These are phyloP conservation scores for Psittacus erithacus DNA, from an alignment of 2,113 vertebrate species.

Conservation along the genomic window DNA sequence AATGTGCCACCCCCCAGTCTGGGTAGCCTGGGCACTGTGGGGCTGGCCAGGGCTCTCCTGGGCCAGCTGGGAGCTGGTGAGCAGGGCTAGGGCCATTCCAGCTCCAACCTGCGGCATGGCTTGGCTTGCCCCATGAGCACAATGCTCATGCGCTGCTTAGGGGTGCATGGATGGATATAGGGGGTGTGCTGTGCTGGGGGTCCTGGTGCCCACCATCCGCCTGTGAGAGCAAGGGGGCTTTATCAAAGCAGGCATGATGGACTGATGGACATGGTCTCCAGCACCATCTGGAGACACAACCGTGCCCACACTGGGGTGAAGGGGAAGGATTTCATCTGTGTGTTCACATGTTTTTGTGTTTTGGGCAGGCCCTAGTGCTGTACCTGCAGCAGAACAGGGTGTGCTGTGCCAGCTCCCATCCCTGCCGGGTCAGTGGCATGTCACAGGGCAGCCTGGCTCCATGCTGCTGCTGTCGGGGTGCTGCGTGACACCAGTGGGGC, in stretches of 20 bases:
- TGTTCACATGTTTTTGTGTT: neutral
- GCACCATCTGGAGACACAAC: neutral
- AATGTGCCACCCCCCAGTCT: neutral
- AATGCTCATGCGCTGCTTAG: neutral
- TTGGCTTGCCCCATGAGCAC: rapidly evolving
- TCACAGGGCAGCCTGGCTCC: neutral
- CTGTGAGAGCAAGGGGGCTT: neutral
- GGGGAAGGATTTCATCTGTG: neutral
- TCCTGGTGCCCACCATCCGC: neutral
- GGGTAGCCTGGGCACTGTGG: neutral
- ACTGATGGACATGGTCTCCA: neutral
- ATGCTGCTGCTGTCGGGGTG: neutral
- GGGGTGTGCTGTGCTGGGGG: neutral
- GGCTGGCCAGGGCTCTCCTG: neutral
- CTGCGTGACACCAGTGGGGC: rapidly evolving
- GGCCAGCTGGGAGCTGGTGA: neutral
- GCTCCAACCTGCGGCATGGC: rapidly evolving
- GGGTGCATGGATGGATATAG: neutral
- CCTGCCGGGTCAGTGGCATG: neutral
- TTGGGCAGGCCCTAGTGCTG: rapidly evolving
- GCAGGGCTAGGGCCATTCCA: neutral
- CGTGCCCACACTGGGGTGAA: rapidly evolving
- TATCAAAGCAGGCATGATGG: neutral
- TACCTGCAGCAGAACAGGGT: neutral
- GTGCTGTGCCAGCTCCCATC: neutral